Percentiles rank a stretch among this genome's conserved stretches.
phyloP scores from a whole-genome alignment of 2,797 vertebrate genomes.

The Nasua narica region DNA sequence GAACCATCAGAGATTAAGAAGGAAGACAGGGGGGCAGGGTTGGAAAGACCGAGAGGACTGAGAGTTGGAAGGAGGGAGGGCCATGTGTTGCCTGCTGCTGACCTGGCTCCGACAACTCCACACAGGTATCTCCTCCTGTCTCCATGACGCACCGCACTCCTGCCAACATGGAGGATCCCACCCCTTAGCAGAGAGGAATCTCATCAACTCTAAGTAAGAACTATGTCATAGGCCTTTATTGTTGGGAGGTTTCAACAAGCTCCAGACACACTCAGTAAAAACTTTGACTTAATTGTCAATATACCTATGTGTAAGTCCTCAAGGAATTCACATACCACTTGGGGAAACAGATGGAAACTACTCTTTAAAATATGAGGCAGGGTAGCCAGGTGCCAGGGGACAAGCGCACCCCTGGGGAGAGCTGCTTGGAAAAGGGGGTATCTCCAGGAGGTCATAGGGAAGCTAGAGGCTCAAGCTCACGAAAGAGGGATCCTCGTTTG shows the following conservation, averaged over 20 bases:
- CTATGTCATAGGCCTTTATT: not conserved
- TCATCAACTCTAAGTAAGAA: not conserved
- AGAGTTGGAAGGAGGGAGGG: not conserved
- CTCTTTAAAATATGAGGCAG: not conserved
- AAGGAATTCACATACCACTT: not conserved
- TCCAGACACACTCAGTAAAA: not conserved
- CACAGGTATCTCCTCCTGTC: not conserved
- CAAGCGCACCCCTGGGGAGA: not conserved
- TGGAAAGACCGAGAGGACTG: not conserved
- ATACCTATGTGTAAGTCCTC: not conserved
- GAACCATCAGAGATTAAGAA: not conserved
- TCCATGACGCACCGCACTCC: not conserved
- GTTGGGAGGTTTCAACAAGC: not conserved
- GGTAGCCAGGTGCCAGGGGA: not conserved
- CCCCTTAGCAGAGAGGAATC: not conserved
- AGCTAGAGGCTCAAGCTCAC: not conserved
- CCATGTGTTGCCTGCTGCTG: not conserved
- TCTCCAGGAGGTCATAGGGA: not conserved
- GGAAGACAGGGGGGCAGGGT: not conserved
- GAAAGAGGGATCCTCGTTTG: not conserved
- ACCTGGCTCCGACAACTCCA: not conserved
- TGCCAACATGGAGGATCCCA: not conserved
- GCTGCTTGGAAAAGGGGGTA: not conserved
- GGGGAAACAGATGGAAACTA: not conserved
- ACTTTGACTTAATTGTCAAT: not conserved